phyloP scores from a whole-genome alignment of 2,888 invertebrate genomes.

The Drosophila merina region DNA sequence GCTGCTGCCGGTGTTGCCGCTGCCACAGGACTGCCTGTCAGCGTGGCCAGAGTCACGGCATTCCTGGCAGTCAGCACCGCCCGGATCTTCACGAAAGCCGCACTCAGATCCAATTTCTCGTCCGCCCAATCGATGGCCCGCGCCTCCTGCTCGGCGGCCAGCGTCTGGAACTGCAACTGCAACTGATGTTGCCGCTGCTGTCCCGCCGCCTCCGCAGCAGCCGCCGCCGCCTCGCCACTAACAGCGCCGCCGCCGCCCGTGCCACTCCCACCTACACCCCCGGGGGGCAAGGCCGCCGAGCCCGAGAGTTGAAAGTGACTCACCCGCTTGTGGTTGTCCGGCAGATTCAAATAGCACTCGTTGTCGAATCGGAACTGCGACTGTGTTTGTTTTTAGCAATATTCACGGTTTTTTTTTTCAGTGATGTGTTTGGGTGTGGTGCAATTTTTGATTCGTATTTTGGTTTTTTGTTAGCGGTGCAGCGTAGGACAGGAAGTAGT shows the following conservation, averaged over 20 bases:
- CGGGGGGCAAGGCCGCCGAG: not conserved
- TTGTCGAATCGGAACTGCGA: slow-evolving; percentile 99
- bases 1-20: slow-evolving; percentile 35
- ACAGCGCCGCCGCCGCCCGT: slow-evolving; percentile 8
- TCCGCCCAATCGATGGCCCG: slow-evolving; percentile 80
- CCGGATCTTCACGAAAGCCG: slow-evolving; percentile 80
- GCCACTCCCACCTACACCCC: slow-evolving; percentile 1
- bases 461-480: slow-evolving; percentile 41
- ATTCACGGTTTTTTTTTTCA: slow-evolving; percentile 21
- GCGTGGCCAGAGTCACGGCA: slow-evolving; percentile 63
- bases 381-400: slow-evolving; percentile 87
- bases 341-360: slow-evolving; percentile 98
- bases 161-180: slow-evolving; percentile 68
- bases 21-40: slow-evolving; percentile 32
- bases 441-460: slow-evolving; percentile 29
- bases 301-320: slow-evolving; percentile 85
- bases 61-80: slow-evolving; percentile 78
- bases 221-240: slow-evolving; percentile 37
- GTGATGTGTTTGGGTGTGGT: slow-evolving; percentile 30
- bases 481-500: slow-evolving; percentile 39
- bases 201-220: slow-evolving; percentile 47
- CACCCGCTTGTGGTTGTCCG: slow-evolving; percentile 99
- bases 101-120: slow-evolving; percentile 78
- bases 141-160: slow-evolving; percentile 79
- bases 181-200: slow-evolving; percentile 62